Base-by-base conservation (phyloP, 2,888 invertebrate species). In the Tetheella fluctuosa region DNA sequence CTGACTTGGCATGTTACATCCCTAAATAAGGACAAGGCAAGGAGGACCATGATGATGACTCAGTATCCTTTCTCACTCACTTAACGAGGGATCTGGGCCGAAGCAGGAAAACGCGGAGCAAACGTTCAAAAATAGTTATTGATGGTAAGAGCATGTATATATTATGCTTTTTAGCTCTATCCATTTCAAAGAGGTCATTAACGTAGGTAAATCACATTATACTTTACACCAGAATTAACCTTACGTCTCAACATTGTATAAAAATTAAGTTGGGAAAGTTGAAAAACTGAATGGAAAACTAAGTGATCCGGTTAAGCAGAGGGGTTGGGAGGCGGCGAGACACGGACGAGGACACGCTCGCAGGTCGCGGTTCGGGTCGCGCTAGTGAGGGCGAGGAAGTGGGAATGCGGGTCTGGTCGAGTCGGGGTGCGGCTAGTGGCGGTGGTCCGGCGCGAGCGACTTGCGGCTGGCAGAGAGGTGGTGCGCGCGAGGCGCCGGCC, bases 401-500 rank as follows among this genome's bases (percentile, higher is more conserved):
- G 28, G 30, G n/a, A 12, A 23, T n/a, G 13, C n/a, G 17, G 54
- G 30, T 28, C 30, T 10, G 25, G 28, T n/a, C 6, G 28, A 0
- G 30, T 7, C 28, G 5, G n/a, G 28, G 15, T 34, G 54, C 34
- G 54, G 54, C 34, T 55, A 34, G 54, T 23, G 34, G 74, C 86
- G 90, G 80, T 91, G 92, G 85, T 93, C 93, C 70, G 93, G 92
- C 71, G 93, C 91, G 74, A 93, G 92, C 69, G 93, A 93, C 88
- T 93, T 92, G 89, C 93, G 93, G 86, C 92, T 91, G 80, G 92
- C 92, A 76, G 92, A 91, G 82, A 92, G 88, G 79, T 90, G 91
- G 63, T 82, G 87, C 59, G 85, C 86, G 79, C 89, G 90, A 71
- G 91, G 91, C 76, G 88, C 90, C 70, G 88, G 88, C 72, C 90